Percentiles rank a stretch among this genome's conserved stretches.
These are phyloP conservation scores for Ophonus ardosiacus DNA, from an alignment of 2,888 invertebrate species.

Conservation along the genomic window DNA sequence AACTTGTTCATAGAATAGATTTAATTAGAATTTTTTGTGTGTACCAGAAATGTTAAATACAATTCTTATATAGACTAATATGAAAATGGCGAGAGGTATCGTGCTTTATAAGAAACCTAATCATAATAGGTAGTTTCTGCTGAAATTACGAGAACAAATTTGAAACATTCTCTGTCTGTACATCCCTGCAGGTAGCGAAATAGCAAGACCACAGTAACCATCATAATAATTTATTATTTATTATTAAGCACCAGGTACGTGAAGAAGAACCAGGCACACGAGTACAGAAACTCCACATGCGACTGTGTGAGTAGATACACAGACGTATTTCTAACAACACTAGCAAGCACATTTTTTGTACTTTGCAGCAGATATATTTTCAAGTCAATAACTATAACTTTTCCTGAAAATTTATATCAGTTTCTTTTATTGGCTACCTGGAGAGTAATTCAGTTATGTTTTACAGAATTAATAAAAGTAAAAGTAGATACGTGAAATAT, in stretches of 20 bases:
- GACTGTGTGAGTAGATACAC: background rate
- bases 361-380: conserved; percentile 17
- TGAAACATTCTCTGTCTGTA: conserved; percentile 13
- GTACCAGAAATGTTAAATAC: too few species aligned
- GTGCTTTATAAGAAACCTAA: too few species aligned
- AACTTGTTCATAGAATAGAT: too few species aligned
- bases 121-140: too few species aligned
- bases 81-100: too few species aligned
- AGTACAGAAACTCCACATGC: conserved; percentile 6
- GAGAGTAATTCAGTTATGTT: background rate
- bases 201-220: conserved; percentile 44
- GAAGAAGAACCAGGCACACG: conserved; percentile 42
- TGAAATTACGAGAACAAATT: background rate
- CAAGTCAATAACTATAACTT: conserved; percentile 18
- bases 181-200: conserved; percentile 47
- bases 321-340: background rate
- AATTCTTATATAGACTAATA: too few species aligned
- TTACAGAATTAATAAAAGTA: conserved; percentile 1
- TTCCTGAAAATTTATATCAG: conserved; percentile 3
- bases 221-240: conserved; percentile 55
- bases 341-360: background rate
- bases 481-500: background rate
- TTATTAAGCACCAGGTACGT: conserved; percentile 40
- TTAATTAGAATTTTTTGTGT: too few species aligned
- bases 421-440: conserved; percentile 8